phyloP scores from a whole-genome alignment of 2,888 invertebrate species.

The Catonia carolina region DNA sequence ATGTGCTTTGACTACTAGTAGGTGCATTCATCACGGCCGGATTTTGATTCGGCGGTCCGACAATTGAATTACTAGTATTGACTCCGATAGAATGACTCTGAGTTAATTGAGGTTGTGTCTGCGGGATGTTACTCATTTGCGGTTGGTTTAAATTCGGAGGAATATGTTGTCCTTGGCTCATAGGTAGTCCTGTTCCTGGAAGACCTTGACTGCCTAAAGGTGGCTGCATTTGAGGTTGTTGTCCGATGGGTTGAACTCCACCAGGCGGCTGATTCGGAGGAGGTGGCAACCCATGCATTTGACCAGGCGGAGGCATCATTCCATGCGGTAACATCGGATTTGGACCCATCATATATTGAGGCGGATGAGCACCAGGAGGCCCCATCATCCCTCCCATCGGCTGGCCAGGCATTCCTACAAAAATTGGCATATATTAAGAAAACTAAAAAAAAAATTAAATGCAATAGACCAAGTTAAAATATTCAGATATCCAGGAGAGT shows the following conservation, averaged over 20 bases:
- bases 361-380: background rate
- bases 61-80: too few relatives aligned
- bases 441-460: too few relatives aligned
- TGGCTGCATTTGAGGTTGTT: slow-evolving; percentile 23
- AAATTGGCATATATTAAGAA: too few relatives aligned
- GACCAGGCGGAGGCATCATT: slow-evolving; percentile 36
- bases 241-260: slow-evolving; percentile 29
- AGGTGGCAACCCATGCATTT: slow-evolving; percentile 37
- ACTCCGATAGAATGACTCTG: too few relatives aligned
- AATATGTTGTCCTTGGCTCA: slow-evolving; percentile 7
- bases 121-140: background rate
- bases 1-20: too few relatives aligned
- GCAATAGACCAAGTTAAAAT: too few relatives aligned
- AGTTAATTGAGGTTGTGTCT: too few relatives aligned
- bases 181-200: background rate
- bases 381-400: background rate
- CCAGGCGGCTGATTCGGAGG: slow-evolving; percentile 30
- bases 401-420: too few relatives aligned
- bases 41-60: too few relatives aligned
- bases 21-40: too few relatives aligned
- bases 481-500: too few relatives aligned
- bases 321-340: slow-evolving; percentile 25
- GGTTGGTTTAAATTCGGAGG: background rate
- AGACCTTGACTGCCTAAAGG: slow-evolving; percentile 24
- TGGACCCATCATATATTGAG: slow-evolving; percentile 18